phyloP scores from a whole-genome alignment of 2,888 invertebrate species.

The Agapostemon virescens region DNA sequence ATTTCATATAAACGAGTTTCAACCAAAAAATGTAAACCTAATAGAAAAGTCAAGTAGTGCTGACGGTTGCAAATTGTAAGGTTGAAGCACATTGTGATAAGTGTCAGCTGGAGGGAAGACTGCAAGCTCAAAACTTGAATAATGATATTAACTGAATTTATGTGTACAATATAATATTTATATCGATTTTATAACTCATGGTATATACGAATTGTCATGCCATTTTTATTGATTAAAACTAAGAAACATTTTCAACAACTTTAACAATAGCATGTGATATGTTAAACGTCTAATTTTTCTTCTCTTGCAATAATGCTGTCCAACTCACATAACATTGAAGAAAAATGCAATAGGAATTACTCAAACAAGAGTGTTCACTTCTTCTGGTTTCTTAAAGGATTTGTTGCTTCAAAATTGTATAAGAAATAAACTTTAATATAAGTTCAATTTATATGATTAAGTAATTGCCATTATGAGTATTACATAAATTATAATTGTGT shows the following conservation, averaged over 20 bases:
- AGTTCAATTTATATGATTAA: too few species aligned
- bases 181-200: not conserved
- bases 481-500: too few species aligned
- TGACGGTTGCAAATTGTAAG: not conserved
- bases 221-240: not conserved
- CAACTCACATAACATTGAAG: too few species aligned
- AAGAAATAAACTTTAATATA: too few species aligned
- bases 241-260: not conserved
- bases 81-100: not conserved
- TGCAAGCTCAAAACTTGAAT: not conserved
- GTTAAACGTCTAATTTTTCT: not conserved
- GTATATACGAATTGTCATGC: not conserved
- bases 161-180: not conserved
- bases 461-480: too few species aligned
- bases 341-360: too few species aligned
- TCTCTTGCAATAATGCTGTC: too few species aligned
- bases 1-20: not conserved
- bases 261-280: not conserved
- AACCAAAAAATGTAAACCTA: not conserved
- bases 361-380: too few species aligned
- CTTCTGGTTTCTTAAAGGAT: too few species aligned
- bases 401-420: too few species aligned
- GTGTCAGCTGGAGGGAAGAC: not conserved
- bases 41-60: not conserved
- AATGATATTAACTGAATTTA: not conserved